A percentile compares a stretch with the other conserved stretches of the same genome.
Evolutionary conservation across 2,113 vertebrate species (phyloP).

Genomic region (Dipodomys spectabilis): DNA sequence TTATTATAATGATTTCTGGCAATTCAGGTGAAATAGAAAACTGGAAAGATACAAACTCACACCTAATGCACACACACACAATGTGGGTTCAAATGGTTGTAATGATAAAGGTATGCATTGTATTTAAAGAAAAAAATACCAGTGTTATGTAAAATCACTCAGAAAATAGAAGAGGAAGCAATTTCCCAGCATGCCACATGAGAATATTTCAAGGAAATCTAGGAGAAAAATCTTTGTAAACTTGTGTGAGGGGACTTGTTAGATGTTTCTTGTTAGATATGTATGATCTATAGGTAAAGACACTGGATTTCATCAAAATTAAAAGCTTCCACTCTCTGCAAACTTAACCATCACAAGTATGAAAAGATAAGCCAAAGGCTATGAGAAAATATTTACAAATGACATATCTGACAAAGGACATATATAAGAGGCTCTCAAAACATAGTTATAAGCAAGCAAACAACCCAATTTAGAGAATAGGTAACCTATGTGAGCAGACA

Average conservation of each 20-base stretch:
- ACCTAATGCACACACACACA: background rate
- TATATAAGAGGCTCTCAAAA: background rate
- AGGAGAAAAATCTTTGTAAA: background rate
- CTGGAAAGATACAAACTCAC: background rate
- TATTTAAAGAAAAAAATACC: background rate
- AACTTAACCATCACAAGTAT: background rate
- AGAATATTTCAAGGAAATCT: background rate
- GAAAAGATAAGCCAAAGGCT: background rate
- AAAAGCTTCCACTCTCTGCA: background rate
- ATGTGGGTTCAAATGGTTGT: background rate
- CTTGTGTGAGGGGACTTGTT: background rate
- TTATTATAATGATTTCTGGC: background rate
- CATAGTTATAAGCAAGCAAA: background rate
- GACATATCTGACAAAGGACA: background rate
- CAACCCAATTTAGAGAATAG: background rate
- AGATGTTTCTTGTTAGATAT: background rate
- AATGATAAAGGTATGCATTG: background rate
- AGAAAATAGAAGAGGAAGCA: background rate
- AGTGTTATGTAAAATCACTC: background rate
- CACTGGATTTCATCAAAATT: background rate
- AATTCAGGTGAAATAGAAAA: background rate
- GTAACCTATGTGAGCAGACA: background rate
- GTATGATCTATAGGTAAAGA: background rate
- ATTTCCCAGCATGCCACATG: background rate
- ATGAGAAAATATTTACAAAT: conserved; percentile 12